Conservation (phyloP, 1,140 invertebrate species). For the Halyomorpha halys region DNA sequence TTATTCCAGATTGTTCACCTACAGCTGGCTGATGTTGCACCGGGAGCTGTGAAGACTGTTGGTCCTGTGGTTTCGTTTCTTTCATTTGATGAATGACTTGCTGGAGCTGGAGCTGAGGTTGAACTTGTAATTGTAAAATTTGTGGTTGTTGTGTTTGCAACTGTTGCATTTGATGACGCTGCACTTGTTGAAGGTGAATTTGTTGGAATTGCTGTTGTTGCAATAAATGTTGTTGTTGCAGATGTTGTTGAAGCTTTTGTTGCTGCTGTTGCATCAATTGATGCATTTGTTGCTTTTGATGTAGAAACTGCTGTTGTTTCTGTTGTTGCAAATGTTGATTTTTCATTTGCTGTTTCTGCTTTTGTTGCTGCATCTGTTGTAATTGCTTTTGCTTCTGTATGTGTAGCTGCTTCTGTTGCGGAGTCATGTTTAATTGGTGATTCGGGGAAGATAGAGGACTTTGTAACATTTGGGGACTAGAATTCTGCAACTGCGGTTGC, state of each 20-base stretch:
- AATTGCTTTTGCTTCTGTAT: not conserved
- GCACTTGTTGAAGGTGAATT: not conserved
- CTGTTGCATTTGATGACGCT: not conserved
- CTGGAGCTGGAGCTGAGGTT: not conserved
- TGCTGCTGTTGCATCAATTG: constrained; percentile 1
- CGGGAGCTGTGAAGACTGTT: too few species aligned
- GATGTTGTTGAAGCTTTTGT: not conserved
- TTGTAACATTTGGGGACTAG: not conserved
- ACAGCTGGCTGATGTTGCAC: too few species aligned
- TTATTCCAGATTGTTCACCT: too few species aligned
- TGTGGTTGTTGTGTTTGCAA: not conserved
- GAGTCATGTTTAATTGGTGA: not conserved
- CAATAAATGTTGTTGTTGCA: not conserved
- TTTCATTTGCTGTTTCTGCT: not conserved
- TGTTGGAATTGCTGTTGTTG: not conserved
- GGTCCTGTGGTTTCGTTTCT: too few species aligned
- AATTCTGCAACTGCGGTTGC: not conserved
- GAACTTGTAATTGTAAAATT: not conserved
- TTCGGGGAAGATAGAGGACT: not conserved
- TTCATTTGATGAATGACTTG: not conserved
- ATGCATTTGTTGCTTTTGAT: constrained; percentile 6
- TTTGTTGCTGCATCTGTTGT: not conserved
- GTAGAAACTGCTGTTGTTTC: constrained; percentile 6
- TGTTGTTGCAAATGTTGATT: not conserved
- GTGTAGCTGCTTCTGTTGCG: not conserved